Evolutionary conservation across 2,113 vertebrate species (phyloP), one percentile per base, ranked within the genome.

Genomic region (Gymnorhina tibicen): DNA sequence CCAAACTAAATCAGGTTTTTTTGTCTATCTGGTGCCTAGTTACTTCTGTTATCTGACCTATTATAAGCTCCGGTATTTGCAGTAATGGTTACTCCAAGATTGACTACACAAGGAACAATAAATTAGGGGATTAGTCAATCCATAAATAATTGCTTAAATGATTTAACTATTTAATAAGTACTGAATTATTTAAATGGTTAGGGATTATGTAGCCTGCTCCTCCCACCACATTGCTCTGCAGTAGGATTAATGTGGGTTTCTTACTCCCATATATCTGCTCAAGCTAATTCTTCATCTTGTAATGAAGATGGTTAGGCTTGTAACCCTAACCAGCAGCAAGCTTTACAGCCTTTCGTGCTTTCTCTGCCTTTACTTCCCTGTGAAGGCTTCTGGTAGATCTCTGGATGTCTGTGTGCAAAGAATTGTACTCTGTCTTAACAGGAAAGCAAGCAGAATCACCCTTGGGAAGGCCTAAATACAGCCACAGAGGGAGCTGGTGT

Each of bases 151-250:
- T 91, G 47, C 76, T 81, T 74, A 86, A 91, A 87, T 75, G 13
- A 86, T 78, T 78, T 72, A 93, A 88, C 59, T 70, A 50, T 95
- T 93, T 92, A 84, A 73, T 88, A 92, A 87, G 30, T 75, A 84
- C 67, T 70, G 72, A 91, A 86, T 84, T 91, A 88, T 93, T 95
- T 86, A 93, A 95, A 81, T 88, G 18, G 10, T 49, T 89, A 52
- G 27, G 21, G 33, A 87, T 95, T 91, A 89, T 78, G 68, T 22
- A 89, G 70, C 59, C 76, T 49, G 47, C 37, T 89, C 60, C 64
- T 93, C 83, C 92, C 30, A 81, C 60, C 20, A 28, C 64, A 59
- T 78, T 73, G 20, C 74, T 87, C 60, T 92, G 79, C 9, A 13
- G 59, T 17, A 78, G 72, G 76, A 63, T 91, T 78, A 77, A 70